phyloP scores from a whole-genome alignment of 2,888 invertebrate species.

The Trichacis sp. region DNA sequence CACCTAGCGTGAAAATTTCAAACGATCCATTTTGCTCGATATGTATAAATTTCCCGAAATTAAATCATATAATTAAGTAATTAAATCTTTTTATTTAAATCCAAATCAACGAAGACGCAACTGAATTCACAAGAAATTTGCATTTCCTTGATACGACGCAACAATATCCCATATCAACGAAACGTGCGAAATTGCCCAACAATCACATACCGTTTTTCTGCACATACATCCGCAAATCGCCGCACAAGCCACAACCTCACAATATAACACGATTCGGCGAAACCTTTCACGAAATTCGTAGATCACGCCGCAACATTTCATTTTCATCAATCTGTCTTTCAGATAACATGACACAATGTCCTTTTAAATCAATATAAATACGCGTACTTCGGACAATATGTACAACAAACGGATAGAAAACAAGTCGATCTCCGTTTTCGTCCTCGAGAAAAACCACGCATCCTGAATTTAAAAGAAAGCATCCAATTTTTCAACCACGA shows the following conservation, averaged over 20 bases:
- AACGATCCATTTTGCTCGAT: conserved; percentile 21
- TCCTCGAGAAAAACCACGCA: no score
- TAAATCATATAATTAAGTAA: no score
- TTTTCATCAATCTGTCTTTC: conserved; percentile 25
- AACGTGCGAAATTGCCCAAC: no score
- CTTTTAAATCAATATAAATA: no score
- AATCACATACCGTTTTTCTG: no score
- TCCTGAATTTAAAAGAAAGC: no score
- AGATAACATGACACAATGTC: no score
- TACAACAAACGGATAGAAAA: conserved; percentile 8
- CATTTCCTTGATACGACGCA: neutral
- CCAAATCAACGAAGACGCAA: no score
- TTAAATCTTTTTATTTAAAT: no score
- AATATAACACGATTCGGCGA: conserved; percentile 19
- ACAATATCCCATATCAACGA: conserved; percentile 27
- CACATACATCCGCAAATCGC: no score
- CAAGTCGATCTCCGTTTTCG: no score
- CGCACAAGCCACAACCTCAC: conserved; percentile 33
- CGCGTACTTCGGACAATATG: conserved; percentile 38
- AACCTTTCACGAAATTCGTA: neutral
- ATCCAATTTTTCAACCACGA: no score
- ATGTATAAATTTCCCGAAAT: neutral
- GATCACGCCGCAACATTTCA: neutral
- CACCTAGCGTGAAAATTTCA: conserved; percentile 39
- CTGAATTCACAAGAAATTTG: neutral